Percentiles rank a stretch among this genome's conserved stretches.
Evolutionary conservation across 2,888 invertebrate genomes (phyloP).

Genomic region (Taphrorychus bicolor): DNA sequence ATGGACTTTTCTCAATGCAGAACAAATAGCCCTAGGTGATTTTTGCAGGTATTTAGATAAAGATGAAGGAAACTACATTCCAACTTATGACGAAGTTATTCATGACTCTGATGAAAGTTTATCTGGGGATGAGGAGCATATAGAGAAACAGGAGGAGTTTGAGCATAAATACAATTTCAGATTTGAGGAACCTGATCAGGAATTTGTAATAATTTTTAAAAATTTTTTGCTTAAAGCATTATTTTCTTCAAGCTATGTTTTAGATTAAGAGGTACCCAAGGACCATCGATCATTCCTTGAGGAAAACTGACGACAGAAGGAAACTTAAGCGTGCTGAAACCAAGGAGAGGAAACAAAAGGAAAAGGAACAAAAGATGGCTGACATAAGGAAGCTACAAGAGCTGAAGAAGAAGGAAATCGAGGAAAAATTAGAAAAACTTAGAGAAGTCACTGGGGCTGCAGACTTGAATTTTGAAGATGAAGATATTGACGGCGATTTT

Average conservation of each 20-base stretch:
- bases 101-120: conserved; percentile 67
- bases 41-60: conserved; percentile 61
- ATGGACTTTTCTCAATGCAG: background rate
- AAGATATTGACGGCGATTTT: conserved; percentile 89
- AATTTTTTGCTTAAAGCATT: background rate
- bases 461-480: conserved; percentile 65
- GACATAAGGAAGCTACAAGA: conserved; percentile 89
- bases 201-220: conserved; percentile 69
- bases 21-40: no score
- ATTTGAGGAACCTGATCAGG: conserved; percentile 94
- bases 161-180: conserved; percentile 96
- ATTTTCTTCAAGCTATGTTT: conserved; percentile 3
- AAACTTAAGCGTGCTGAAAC: conserved; percentile 79
- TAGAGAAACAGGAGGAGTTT: conserved; percentile 87
- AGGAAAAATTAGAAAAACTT: conserved; percentile 85
- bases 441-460: conserved; percentile 76
- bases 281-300: conserved; percentile 78
- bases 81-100: conserved; percentile 72
- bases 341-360: conserved; percentile 76
- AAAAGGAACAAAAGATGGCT: conserved; percentile 81
- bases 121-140: conserved; percentile 79
- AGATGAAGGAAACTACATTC: conserved; percentile 62
- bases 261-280: conserved; percentile 91
- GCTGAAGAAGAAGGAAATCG: conserved; percentile 87
- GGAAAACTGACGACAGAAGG: conserved; percentile 80